phyloP scores from a whole-genome alignment of 30 jellyfish, hydroid and myxozoan species.

The Chironex yamaguchii region DNA sequence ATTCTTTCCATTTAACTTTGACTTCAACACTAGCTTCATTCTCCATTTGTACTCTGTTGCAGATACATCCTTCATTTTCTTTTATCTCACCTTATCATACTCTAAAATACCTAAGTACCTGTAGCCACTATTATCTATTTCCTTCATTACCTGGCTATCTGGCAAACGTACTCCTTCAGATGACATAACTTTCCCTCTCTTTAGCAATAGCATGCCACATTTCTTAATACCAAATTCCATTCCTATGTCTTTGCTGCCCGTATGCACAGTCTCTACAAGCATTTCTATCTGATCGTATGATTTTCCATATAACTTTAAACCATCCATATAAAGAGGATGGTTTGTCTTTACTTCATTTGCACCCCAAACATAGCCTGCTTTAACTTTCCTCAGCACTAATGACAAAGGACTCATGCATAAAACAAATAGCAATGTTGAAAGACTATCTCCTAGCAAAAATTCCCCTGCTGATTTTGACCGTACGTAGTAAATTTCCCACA shows the following conservation, averaged over 20 bases:
- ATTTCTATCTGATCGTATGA: conserved; percentile 5
- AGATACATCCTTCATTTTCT: neutral
- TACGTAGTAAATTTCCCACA: too few relatives aligned
- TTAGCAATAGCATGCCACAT: neutral
- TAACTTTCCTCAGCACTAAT: conserved; percentile 29
- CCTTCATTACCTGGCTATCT: too few relatives aligned
- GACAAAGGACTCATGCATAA: conserved; percentile 6
- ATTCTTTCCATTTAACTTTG: conserved; percentile 17
- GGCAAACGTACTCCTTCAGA: neutral
- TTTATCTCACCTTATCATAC: neutral
- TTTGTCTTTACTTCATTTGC: conserved; percentile 1
- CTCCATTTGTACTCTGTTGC: neutral
- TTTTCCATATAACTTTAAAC: neutral
- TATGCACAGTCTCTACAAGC: conserved; percentile 17
- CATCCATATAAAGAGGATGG: conserved; percentile 10
- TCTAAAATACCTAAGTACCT: neutral
- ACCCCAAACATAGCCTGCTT: neutral
- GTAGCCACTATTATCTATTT: neutral
- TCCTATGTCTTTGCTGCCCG: neutral
- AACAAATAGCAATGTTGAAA: conserved; percentile 23
- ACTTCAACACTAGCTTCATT: conserved; percentile 16
- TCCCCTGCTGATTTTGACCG: conserved; percentile 3
- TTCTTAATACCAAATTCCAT: neutral
- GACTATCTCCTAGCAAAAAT: conserved; percentile 13
- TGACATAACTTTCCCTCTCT: conserved; percentile 26